A percentile compares a stretch with the other conserved stretches of the same genome.
Conservation (phyloP, 2,113 vertebrate species). For the Burhinus oedicnemus region DNA sequence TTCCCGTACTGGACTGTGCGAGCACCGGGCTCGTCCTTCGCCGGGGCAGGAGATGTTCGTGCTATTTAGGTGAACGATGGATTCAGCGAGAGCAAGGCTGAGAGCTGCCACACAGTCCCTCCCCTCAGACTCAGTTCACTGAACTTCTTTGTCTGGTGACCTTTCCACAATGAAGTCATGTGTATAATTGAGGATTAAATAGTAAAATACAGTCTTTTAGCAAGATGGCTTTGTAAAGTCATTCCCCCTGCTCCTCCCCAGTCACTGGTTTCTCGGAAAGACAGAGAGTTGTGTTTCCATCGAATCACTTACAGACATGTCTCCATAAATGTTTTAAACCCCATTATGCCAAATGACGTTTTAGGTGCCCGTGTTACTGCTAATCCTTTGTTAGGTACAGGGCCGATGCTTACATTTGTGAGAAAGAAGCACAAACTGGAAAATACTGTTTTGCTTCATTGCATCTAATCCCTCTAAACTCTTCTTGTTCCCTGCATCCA, state of each 20-base stretch:
- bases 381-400: neutral
- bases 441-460: neutral
- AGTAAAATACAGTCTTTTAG: slow-evolving; percentile 12
- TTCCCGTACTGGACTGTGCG: rapidly evolving
- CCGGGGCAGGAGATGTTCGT: rapidly evolving
- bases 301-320: rapidly evolving
- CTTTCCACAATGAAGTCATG: slow-evolving; percentile 20
- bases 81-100: neutral
- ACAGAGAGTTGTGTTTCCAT: neutral
- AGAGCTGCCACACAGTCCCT: neutral
- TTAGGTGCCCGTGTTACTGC: rapidly evolving
- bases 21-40: rapidly evolving
- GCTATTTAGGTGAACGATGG: rapidly evolving
- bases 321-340: neutral
- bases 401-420: neutral
- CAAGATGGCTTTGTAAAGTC: neutral
- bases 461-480: neutral
- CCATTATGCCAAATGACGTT: neutral
- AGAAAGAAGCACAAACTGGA: neutral
- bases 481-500: neutral
- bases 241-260: neutral
- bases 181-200: slow-evolving; percentile 28
- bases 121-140: neutral
- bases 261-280: neutral
- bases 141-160: slow-evolving; percentile 27